Base-by-base conservation (phyloP, 1,140 invertebrate species). In the Diprion similis region DNA sequence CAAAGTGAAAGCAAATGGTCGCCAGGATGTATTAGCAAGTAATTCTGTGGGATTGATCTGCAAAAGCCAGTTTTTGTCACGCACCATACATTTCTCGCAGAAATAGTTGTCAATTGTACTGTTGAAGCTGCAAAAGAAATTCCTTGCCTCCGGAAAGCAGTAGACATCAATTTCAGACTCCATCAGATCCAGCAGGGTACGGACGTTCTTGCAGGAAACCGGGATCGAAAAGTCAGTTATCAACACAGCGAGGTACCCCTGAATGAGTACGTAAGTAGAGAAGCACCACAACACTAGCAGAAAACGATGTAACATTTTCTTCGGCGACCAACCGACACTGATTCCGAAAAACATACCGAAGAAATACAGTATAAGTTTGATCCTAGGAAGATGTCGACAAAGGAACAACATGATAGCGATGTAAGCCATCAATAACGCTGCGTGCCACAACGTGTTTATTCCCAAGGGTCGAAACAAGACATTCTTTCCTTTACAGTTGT, bases 191-290 rank as follows among this genome's bases (percentile, higher is more conserved):
- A 18, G 9, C 7, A 79, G 11, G n/a, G 75, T 80, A 66, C 77
- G 70, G 10, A 80, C 76, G 0, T 76, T 74, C 11, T 71, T 70
- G 59, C 15, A 65, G 13, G 68, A 71, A 70, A 73, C 65, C 15
- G 73, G 59, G 18, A 76, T 70, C 0, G 78, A 67, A 68, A 80
- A 76, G 45, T 77, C 71, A 74, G 77, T 77, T 46, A 77, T 75
- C 1, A 78, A 71, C 4, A 59, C 72, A n/a, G 77, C 78, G 24
- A 78, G 46, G 51, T 81, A 79, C 0, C 66, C 76, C 65, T 81
- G 79, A 46, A 76, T 74, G 64, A 79, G 64, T 65, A 79, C 78
- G 68, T 71, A 79, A 75, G 79, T 72, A n/a, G 77, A 76, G 46
- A 80, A 51, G 13, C 79, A 71, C 76, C 77, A 79, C 0, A 59